These are phyloP conservation scores for Sylvicapra grimmia DNA, from an alignment of 2,113 vertebrate species.

Conservation along the genomic window DNA sequence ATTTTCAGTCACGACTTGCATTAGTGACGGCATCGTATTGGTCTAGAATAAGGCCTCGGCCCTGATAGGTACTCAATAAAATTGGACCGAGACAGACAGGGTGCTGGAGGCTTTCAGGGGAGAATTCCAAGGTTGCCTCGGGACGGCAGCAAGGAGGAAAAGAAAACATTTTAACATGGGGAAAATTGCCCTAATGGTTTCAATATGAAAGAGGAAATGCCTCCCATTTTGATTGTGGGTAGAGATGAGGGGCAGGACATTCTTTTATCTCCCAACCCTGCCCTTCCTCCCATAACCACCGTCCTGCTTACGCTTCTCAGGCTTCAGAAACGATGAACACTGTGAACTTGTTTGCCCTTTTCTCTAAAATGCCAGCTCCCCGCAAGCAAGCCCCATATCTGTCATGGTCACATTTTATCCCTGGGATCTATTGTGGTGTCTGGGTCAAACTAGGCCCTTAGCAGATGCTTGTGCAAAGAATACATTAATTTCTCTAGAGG, in stretches of 20 bases:
- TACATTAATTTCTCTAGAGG: background rate
- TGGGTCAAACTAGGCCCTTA: background rate
- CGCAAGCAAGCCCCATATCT: background rate
- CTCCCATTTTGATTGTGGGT: background rate
- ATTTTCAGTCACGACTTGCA: background rate
- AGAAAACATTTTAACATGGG: background rate
- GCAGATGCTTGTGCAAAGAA: background rate
- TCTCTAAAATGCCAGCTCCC: background rate
- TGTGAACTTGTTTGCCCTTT: background rate
- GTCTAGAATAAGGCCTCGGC: background rate
- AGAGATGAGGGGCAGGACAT: background rate
- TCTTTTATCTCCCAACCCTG: background rate
- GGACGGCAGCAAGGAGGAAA: background rate
- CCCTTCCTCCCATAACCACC: background rate
- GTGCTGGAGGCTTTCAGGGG: background rate
- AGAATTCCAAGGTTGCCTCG: background rate
- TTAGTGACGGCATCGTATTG: rapidly evolving
- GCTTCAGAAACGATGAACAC: background rate
- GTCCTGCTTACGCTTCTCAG: slow-evolving; percentile 9
- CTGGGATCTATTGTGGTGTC: background rate
- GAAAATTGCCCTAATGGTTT: slow-evolving; percentile 48
- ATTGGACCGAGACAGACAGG: background rate
- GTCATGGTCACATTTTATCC: background rate
- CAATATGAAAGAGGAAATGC: slow-evolving; percentile 48
- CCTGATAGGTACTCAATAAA: rapidly evolving